These are phyloP conservation scores for Pseudocheirus occidentalis DNA, from an alignment of 2,797 vertebrate genomes.

Conservation along the genomic window DNA sequence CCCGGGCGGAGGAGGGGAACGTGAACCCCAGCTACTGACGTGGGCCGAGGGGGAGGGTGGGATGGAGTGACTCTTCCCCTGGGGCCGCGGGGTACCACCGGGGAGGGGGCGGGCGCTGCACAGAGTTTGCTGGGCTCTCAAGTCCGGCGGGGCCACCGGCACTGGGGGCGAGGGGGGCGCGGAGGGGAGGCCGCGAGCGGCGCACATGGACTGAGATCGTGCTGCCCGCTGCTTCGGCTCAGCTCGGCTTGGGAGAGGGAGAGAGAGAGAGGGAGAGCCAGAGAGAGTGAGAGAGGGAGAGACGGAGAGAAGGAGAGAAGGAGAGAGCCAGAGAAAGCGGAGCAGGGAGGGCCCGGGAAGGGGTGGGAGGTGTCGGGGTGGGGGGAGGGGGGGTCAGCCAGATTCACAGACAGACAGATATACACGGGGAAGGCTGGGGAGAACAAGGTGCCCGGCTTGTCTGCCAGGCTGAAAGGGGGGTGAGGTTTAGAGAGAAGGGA, in stretches of 20 bases:
- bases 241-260: constrained; percentile 61
- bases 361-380: background rate
- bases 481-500: constrained; percentile 39
- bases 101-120: constrained; percentile 72
- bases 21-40: background rate
- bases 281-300: constrained; percentile 63
- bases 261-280: constrained; percentile 60
- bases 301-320: constrained; percentile 65
- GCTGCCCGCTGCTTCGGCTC: constrained; percentile 38
- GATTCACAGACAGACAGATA: background rate
- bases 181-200: constrained; percentile 61
- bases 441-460: constrained; percentile 64
- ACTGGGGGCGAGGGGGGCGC: constrained; percentile 65
- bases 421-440: constrained; percentile 68
- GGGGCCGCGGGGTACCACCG: constrained; percentile 42
- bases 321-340: constrained; percentile 21
- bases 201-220: constrained; percentile 77
- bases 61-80: constrained; percentile 13
- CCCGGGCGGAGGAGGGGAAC: constrained; percentile 23
- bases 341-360: background rate
- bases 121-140: constrained; percentile 75
- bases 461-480: constrained; percentile 56
- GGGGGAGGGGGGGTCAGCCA: constrained; percentile 36
- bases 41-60: constrained; percentile 11
- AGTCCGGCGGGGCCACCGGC: constrained; percentile 76